A percentile compares a stretch with the other conserved stretches of the same genome.
Conservation (phyloP, 2,888 invertebrate genomes). For the Drosophila recens region DNA sequence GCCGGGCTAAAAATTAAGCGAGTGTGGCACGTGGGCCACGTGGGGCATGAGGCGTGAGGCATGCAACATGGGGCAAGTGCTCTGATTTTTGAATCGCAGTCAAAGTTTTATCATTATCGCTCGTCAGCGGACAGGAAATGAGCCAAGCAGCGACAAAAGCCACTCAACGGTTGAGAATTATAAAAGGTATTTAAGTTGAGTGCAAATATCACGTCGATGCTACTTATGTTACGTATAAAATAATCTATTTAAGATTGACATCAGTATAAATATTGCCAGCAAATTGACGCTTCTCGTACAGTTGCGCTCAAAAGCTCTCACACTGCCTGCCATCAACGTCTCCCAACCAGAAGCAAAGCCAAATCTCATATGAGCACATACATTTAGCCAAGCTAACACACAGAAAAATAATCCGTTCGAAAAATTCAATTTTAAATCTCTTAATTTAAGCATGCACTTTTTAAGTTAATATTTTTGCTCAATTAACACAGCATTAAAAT, state of each 20-base stretch:
- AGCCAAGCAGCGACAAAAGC: conserved; percentile 35
- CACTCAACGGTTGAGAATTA: conserved; percentile 23
- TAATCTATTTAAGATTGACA: conserved; percentile 34
- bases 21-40: conserved; percentile 8
- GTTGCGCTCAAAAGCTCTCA: conserved; percentile 8
- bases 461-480: too few relatives aligned
- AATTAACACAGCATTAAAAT: too few relatives aligned
- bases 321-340: neutral
- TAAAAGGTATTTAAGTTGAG: conserved; percentile 23
- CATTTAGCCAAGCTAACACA: neutral
- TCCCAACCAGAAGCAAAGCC: neutral
- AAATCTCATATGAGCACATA: conserved; percentile 14
- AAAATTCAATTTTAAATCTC: too few relatives aligned
- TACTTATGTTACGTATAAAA: neutral
- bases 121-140: conserved; percentile 41
- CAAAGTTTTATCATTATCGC: conserved; percentile 76
- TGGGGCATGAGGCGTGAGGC: neutral
- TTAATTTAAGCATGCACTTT: too few relatives aligned
- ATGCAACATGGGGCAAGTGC: neutral
- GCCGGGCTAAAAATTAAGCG: conserved; percentile 34
- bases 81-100: conserved; percentile 56
- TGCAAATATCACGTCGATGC: conserved; percentile 16
- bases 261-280: neutral
- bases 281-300: neutral
- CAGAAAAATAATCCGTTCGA: too few relatives aligned